Base-by-base conservation (phyloP, 1,140 invertebrate genomes). In the Hydropsyche tenuis region DNA sequence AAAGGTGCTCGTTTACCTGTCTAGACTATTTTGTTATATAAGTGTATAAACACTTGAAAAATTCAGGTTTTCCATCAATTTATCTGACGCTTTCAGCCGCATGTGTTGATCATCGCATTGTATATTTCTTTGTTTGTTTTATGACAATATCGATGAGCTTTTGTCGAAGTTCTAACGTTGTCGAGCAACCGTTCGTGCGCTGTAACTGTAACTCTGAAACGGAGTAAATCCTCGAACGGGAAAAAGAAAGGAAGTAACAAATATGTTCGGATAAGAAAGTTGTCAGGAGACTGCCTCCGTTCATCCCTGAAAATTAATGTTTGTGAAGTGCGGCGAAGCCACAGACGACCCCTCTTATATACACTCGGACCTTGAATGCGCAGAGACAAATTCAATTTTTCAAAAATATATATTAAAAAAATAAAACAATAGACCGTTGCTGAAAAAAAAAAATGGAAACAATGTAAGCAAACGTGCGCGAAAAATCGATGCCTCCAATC, bases 301-400 rank as follows among this genome's bases (percentile, higher is more conserved):
- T 82, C 80, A 82, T 82, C 81, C 81, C 78, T 80, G 80, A 81
- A 82, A 82, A 82, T 82, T 80, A 82, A 82, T 75, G 73, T 73
- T 73, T 64, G 64, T 69, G 72, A 73, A 75, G 69, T 73, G 72
- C 43, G 20, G 65, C 22, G 65, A 12, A 53, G 48, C 42, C 16
- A 23, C 22, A n/a, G 22, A 22, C 56, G 23, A 18, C 48, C 16
- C 7, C 48, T 20, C 48, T 16, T 20, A 53, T 53, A 60, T 20
- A 45, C 11, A 46, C 51, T 20, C 56, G 69, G 48, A 71, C 51
- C 51, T 68, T 68, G 30, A 5, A 64, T 37, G 25, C 22, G n/a
- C 56, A 2, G 43, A 42, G 16, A 22, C 37, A 37, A 64, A 64
- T 43, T 16, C 9, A 37, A 66, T 66, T 43, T 66, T 22, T 66